Base-by-base conservation (phyloP, 2,113 vertebrate species). In the Trogon melanurus region DNA sequence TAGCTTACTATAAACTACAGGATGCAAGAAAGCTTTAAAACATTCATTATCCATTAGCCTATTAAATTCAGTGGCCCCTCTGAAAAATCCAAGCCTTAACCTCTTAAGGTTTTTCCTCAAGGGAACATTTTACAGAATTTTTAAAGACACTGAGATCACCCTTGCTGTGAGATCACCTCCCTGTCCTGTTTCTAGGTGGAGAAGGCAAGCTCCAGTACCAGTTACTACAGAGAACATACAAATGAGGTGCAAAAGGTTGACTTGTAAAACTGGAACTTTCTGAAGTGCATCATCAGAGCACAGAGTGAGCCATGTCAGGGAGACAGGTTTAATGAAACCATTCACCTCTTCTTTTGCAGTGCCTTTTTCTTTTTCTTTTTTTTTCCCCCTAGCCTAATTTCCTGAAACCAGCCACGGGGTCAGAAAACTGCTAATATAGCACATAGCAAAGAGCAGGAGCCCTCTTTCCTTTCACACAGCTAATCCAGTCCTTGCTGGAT, bases 61-160 rank as follows among this genome's bases (percentile, higher is more conserved):
- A 83, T 78, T 91, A 92, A 94, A 94, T 67, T 88, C 48, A 79
- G 48, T 61, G 76, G 34, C 54, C 34, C 16, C 82, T 85, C 60
- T 51, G 60, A 80, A 91, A 94, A 96, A 93, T 51, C 60, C 48
- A 76, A 74, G 47, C 56, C 51, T 71, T 83, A 88, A 79, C 64
- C 18, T 83, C 74, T 74, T 50, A 27, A 14, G 36, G 11, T 2
- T 76, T 70, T 78, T 80, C 53, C 38, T 66, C 45, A 56, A 89
- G 62, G 72, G n/a, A 90, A 53, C 34, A 44, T 54, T 92, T 90
- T 12, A 38, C 34, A 78, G 41, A 26, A 66, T 45, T 88, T 85
- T 48, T 27, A 83, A 94, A 92, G 50, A 54, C 57, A 17, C 26
- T 4, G 21, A 41, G 47, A 51, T 72, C 36, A 61, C 17, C 30